These are phyloP conservation scores for Belgica antarctica DNA, from an alignment of 2,888 invertebrate species.

Conservation along the genomic window DNA sequence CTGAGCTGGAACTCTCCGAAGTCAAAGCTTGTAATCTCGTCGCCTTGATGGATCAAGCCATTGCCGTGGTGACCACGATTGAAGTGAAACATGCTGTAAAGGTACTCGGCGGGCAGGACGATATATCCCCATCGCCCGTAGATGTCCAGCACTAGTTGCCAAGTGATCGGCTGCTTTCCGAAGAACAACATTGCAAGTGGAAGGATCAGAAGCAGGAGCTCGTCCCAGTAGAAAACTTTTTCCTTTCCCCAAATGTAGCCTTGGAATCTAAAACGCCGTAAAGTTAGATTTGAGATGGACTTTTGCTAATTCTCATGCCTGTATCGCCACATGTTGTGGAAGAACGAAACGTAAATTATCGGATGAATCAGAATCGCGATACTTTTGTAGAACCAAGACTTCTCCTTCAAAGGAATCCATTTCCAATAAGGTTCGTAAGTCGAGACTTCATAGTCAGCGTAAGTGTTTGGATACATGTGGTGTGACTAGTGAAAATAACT, in stretches of 20 bases:
- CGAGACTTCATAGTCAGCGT: constrained; percentile 70
- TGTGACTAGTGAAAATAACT: constrained; percentile 58
- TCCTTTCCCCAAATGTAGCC: constrained; percentile 29
- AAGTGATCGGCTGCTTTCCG: constrained; percentile 46
- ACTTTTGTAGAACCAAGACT: neutral
- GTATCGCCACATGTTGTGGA: constrained; percentile 15
- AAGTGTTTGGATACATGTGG: constrained; percentile 74
- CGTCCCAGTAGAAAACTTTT: constrained; percentile 17
- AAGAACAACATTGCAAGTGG: constrained; percentile 54
- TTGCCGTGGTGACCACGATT: constrained; percentile 80
- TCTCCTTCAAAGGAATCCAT: constrained; percentile 59
- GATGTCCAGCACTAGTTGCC: neutral
- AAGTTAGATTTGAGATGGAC: neutral
- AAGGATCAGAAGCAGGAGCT: constrained; percentile 53
- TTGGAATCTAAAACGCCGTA: neutral
- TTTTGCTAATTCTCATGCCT: neutral
- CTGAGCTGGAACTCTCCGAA: constrained; percentile 79
- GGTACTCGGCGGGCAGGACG: constrained; percentile 59
- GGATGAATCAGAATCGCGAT: neutral
- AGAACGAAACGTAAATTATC: neutral
- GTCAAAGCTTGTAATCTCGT: constrained; percentile 62
- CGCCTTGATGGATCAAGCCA: constrained; percentile 75
- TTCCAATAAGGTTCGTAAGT: constrained; percentile 66
- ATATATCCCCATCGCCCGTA: constrained; percentile 59
- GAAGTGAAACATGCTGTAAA: constrained; percentile 64